phyloP scores from a whole-genome alignment of 1,140 invertebrate genomes.

The Drosophila orosa region DNA sequence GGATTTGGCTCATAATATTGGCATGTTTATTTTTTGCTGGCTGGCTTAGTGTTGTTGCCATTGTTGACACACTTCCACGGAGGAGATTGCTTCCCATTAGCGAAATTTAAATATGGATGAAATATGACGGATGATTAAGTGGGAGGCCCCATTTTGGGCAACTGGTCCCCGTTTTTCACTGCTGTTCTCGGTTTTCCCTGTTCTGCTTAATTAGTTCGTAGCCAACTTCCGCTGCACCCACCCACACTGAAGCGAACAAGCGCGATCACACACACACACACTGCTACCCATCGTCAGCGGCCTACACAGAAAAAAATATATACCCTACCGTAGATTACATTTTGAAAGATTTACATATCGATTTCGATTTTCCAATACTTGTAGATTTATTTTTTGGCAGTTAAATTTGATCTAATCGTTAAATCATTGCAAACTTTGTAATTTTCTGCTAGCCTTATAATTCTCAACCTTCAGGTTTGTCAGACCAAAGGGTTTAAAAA shows the following conservation, averaged over 20 bases:
- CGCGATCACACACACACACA: slow-evolving; percentile 17
- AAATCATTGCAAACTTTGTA: background rate
- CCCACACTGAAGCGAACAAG: slow-evolving; percentile 19
- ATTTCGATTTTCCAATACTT: too few relatives aligned
- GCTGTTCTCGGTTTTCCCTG: slow-evolving; percentile 27
- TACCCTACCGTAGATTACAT: too few relatives aligned
- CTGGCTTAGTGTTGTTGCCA: slow-evolving; percentile 41
- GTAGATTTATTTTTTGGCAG: too few relatives aligned
- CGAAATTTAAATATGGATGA: slow-evolving; percentile 9
- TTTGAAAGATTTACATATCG: background rate
- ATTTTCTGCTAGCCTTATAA: background rate
- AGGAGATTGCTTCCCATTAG: slow-evolving; percentile 14
- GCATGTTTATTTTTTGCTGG: slow-evolving; percentile 43
- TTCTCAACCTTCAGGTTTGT: background rate
- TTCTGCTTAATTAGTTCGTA: slow-evolving; percentile 67
- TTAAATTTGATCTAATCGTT: too few relatives aligned
- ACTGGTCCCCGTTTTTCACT: slow-evolving; percentile 15
- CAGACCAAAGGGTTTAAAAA: background rate
- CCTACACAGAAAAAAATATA: slow-evolving; percentile 17
- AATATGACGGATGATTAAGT: slow-evolving; percentile 15
- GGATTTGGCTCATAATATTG: slow-evolving; percentile 47
- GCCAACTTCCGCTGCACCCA: slow-evolving; percentile 66
- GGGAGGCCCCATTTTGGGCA: slow-evolving; percentile 29
- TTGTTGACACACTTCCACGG: slow-evolving; percentile 52
- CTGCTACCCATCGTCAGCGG: slow-evolving; percentile 45